A percentile compares a stretch with the other conserved stretches of the same genome.
Conservation (phyloP, 30 jellyfish, hydroid and myxozoan genomes). For the Hydractinia echinata region DNA sequence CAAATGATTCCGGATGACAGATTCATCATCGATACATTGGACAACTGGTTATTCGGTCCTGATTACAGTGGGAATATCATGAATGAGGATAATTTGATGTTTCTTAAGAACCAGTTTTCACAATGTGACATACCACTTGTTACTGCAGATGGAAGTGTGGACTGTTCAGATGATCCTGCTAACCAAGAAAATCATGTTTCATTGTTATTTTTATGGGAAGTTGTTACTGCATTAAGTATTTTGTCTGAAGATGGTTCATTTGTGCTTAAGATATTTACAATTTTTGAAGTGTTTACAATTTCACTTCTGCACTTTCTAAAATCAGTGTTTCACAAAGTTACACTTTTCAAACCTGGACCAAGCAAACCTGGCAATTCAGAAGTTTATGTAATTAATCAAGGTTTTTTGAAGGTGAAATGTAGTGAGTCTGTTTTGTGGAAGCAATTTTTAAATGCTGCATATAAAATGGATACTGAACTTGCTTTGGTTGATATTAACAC, state of each 20-base stretch:
- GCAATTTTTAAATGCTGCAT: constrained; percentile 30
- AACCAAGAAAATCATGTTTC: constrained; percentile 76
- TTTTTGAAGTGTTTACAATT: constrained; percentile 67
- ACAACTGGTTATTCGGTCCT: constrained; percentile 82
- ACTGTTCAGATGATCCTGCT: constrained; percentile 86
- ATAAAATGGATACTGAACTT: background rate
- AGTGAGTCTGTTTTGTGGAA: constrained; percentile 26
- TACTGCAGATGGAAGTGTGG: constrained; percentile 99
- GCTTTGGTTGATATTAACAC: constrained; percentile 33
- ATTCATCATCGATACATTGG: constrained; percentile 53
- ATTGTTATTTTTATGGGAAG: constrained; percentile 74
- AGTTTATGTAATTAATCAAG: constrained; percentile 68
- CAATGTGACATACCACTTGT: constrained; percentile 34
- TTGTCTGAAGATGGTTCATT: constrained; percentile 50
- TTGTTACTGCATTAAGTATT: constrained; percentile 57
- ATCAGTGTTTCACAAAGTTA: constrained; percentile 57
- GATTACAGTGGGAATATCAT: constrained; percentile 81
- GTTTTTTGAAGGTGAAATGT: constrained; percentile 31
- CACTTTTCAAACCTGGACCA: constrained; percentile 80
- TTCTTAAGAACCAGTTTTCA: constrained; percentile 25
- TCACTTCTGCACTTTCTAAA: constrained; percentile 49
- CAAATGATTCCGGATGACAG: constrained; percentile 82
- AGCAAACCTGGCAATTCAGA: constrained; percentile 98
- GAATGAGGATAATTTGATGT: constrained; percentile 34
- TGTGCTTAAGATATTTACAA: constrained; percentile 75